Evolutionary conservation across 2,113 vertebrate genomes (phyloP).

Genomic region (Prietella phreatophila): DNA sequence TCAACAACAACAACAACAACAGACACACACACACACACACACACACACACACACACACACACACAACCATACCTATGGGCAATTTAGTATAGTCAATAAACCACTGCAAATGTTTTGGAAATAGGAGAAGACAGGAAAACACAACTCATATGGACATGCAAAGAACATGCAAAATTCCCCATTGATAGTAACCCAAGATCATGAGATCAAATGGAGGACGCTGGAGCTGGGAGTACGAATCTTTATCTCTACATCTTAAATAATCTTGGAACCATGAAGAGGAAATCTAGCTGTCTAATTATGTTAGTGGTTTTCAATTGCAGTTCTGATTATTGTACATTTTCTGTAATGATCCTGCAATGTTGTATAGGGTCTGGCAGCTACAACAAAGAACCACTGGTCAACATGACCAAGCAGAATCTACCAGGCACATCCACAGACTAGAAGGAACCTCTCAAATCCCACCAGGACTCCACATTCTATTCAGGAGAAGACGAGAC

Average conservation of each 20-base stretch:
- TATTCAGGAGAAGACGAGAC: slow-evolving; percentile 8
- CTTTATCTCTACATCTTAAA: neutral
- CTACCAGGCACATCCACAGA: slow-evolving; percentile 4
- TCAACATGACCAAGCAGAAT: slow-evolving; percentile 5
- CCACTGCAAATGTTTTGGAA: neutral
- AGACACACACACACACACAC: too few species aligned
- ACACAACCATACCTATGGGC: neutral
- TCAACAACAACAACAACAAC: too few species aligned
- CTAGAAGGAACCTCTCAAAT: neutral
- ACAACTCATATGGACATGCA: neutral
- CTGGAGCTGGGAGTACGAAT: neutral
- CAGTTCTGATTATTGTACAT: neutral
- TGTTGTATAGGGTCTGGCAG: neutral
- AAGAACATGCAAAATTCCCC: neutral
- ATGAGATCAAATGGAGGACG: neutral
- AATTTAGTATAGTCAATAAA: neutral
- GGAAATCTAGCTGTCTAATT: neutral
- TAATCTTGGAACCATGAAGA: neutral
- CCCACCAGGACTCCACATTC: neutral
- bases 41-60: neutral
- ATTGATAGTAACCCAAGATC: neutral
- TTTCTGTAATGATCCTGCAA: neutral
- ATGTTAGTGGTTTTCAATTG: neutral
- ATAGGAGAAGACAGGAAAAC: neutral
- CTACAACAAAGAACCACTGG: neutral